Evolutionary conservation across 2,113 vertebrate genomes (phyloP).

Genomic region (Helogale parvula): DNA sequence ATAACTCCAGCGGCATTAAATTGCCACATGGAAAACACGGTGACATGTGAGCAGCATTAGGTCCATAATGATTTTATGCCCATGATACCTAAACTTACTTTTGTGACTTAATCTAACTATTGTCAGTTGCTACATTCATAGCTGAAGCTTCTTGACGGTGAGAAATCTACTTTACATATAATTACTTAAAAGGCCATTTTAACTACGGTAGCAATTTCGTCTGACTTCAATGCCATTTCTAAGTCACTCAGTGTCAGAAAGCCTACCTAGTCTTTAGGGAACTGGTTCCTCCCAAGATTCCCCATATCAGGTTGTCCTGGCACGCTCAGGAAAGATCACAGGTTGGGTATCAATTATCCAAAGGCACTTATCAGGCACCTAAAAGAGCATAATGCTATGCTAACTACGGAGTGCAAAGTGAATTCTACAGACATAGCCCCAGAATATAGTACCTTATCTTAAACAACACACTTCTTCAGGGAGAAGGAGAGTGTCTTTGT

Average conservation of each 20-base stretch:
- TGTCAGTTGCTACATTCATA: background rate
- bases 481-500: background rate
- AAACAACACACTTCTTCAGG: background rate
- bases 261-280: background rate
- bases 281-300: background rate
- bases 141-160: background rate
- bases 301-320: background rate
- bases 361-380: background rate
- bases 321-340: background rate
- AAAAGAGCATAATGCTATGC: background rate
- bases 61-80: background rate
- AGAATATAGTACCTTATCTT: background rate
- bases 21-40: background rate
- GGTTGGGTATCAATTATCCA: conserved; percentile 2
- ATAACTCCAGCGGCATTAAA: background rate
- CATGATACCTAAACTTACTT: conserved; percentile 5
- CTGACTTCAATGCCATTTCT: conserved; percentile 29
- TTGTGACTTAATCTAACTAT: conserved; percentile 22
- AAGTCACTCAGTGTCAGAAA: conserved; percentile 56
- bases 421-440: background rate
- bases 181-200: conserved; percentile 65
- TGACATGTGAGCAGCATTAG: background rate
- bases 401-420: background rate
- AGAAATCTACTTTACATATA: conserved; percentile 46
- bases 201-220: conserved; percentile 24